Evolutionary conservation across 2,113 vertebrate genomes (phyloP), one percentile per base, ranked within the genome.

Genomic region (Colinus virginianus): DNA sequence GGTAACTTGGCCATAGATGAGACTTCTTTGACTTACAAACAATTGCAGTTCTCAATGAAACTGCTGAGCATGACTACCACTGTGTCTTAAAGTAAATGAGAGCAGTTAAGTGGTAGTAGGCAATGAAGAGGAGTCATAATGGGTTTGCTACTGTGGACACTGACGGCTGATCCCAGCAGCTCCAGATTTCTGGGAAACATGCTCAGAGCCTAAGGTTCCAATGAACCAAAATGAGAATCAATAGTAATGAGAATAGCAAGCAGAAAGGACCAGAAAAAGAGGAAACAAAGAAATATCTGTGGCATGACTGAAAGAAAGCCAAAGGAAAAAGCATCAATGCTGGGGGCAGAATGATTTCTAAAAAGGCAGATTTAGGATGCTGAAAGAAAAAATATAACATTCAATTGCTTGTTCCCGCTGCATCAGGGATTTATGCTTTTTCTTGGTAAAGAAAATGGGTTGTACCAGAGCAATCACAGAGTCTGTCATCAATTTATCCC

Each of bases 351-450:
- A 59, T 86, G 30, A 51, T 78, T 82, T 67, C 48, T 90, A 72
- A 84, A 90, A 95, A 87, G 67, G 78, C 32, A 77, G 70, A 87
- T 95, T 86, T 89, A 92, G 55, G 83, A 74, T 63, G 36, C 38
- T 84, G 86, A 46, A 51, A 59, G 34, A 23, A 14, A 48, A 81
- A 43, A 59, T 58, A 42, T 1, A 1, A 6, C 36, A 21, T 83
- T 46, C 34, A 80, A 7, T 72, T 93, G 19, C 61, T 88, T 45
- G 34, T 80, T 79, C 43, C 40, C 80, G 61, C 68, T 80, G 18
- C 69, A 83, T 85, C 72, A 83, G 16, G 43, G 56, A 71, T 85
- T 95, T 93, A 75, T 83, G n/a, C n/a, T 89, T 67, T 36, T 45
- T 92, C 51, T 51, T 88, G 3, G 3, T 85, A 75, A 78, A 88